Evolutionary conservation across 2,797 vertebrate species (phyloP).

Genomic region (Parauchenoglanis punctatus): DNA sequence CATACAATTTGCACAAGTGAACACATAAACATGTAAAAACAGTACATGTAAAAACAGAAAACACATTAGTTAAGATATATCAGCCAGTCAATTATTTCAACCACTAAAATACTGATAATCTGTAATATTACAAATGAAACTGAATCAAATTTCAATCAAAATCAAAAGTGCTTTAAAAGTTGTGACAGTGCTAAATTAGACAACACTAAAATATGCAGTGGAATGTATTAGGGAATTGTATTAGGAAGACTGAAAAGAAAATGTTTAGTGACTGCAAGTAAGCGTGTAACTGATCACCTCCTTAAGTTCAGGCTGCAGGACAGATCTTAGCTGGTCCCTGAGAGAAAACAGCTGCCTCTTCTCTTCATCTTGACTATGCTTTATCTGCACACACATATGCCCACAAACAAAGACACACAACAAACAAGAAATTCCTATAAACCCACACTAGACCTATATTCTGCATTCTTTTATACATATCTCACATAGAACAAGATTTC

Average conservation of each 20-base stretch:
- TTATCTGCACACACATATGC: constrained; percentile 72
- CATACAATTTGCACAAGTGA: background rate
- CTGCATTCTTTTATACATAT: background rate
- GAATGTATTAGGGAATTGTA: background rate
- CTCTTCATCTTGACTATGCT: constrained; percentile 81
- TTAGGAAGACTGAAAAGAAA: background rate
- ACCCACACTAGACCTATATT: background rate
- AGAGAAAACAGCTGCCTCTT: constrained; percentile 79
- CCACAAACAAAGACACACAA: constrained; percentile 45
- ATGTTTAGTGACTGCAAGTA: background rate
- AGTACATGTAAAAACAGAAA: background rate
- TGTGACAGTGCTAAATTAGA: background rate
- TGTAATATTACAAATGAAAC: background rate
- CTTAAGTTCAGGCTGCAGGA: constrained; percentile 70
- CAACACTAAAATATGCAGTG: background rate
- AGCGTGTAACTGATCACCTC: constrained; percentile 64
- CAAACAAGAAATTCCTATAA: background rate
- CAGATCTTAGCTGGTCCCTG: constrained; percentile 74
- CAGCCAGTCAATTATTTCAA: background rate
- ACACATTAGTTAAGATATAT: background rate
- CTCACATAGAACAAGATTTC: background rate
- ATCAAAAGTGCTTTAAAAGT: background rate
- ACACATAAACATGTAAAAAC: background rate
- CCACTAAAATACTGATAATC: background rate
- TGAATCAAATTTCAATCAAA: background rate